Evolutionary conservation across 1,140 invertebrate species (phyloP).

Genomic region (Coenobita brevimanus): DNA sequence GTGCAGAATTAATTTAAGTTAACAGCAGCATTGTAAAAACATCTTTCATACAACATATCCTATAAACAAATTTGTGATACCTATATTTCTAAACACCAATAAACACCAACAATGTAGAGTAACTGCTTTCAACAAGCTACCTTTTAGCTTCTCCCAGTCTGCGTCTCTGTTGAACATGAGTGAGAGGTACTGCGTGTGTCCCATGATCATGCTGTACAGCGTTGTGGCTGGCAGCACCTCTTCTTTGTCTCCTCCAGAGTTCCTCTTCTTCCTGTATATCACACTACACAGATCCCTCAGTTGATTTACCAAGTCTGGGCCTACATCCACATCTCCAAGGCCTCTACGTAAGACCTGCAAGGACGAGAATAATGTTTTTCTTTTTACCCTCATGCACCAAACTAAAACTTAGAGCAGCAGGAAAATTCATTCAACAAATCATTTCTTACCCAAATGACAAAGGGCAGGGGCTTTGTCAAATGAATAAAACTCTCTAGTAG

Average conservation of each 20-base stretch:
- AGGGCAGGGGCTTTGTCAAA: too few relatives aligned
- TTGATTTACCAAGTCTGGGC: slow-evolving; percentile 18
- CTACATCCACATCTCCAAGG: background rate
- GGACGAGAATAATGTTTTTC: too few relatives aligned
- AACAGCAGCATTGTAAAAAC: too few relatives aligned
- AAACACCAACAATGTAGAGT: background rate
- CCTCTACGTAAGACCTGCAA: slow-evolving; percentile 30
- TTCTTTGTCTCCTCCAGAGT: background rate
- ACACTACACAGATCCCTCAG: background rate
- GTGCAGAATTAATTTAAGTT: too few relatives aligned
- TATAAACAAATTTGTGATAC: too few relatives aligned
- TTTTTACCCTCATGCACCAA: too few relatives aligned
- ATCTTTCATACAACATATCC: too few relatives aligned
- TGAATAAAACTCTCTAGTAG: too few relatives aligned
- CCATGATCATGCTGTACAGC: slow-evolving; percentile 34
- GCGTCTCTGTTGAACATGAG: slow-evolving; percentile 38
- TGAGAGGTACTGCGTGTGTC: slow-evolving; percentile 22
- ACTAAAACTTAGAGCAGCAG: too few relatives aligned
- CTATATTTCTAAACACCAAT: background rate
- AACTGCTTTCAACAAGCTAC: background rate
- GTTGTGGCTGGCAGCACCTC: slow-evolving; percentile 17
- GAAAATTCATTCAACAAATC: too few relatives aligned
- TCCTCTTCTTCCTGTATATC: slow-evolving; percentile 6
- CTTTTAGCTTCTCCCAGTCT: slow-evolving; percentile 23
- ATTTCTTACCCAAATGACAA: too few relatives aligned